Base-by-base conservation (phyloP, 2,888 invertebrate genomes). In the Polydrusus cervinus region DNA sequence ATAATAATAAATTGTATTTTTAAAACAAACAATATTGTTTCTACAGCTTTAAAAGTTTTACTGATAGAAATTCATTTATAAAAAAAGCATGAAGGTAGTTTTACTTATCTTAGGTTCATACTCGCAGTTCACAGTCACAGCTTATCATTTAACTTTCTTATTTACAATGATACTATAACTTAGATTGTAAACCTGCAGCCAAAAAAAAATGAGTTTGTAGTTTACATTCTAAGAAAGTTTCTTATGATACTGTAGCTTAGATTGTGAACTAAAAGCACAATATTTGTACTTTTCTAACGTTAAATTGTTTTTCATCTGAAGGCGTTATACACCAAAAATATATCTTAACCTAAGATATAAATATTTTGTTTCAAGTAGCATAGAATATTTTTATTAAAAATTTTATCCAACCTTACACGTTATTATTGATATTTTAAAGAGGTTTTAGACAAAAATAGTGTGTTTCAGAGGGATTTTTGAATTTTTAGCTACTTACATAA, bases 21-120 rank as follows among this genome's bases (percentile, higher is more conserved):
- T 16, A 38, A 60, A 60, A 18, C 14, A 60, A 60, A 40, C 38
- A 60, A n/a, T 60, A 60, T 60, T 40, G 34, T 38, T 60, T 60
- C 57, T 16, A 16, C 38, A 38, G 34, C 34, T 34, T 57, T 25
- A 34, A 34, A 57, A 57, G 16, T 38, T 11, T 16, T 60, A 60
- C 13, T 38, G 38, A 5, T 38, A 16, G 0, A 38, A 34, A 10
- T 10, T 60, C n/a, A 25, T 60, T 71, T 47, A n/a, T 72, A 55
- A 25, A 60, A 30, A 57, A 72, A 65, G 66, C 66, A 66, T 72
- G 66, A 65, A 72, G 72, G 66, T 65, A 66, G 40, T 66, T 71
- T 71, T 30, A 51, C 14, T 8, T 65, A 30, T 16, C 25, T 5
- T 25, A 25, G 3, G 25, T 25, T 25, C 5, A 25, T 25, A 34